phyloP scores from a whole-genome alignment of 2,113 vertebrate species.

The Caloenas nicobarica region DNA sequence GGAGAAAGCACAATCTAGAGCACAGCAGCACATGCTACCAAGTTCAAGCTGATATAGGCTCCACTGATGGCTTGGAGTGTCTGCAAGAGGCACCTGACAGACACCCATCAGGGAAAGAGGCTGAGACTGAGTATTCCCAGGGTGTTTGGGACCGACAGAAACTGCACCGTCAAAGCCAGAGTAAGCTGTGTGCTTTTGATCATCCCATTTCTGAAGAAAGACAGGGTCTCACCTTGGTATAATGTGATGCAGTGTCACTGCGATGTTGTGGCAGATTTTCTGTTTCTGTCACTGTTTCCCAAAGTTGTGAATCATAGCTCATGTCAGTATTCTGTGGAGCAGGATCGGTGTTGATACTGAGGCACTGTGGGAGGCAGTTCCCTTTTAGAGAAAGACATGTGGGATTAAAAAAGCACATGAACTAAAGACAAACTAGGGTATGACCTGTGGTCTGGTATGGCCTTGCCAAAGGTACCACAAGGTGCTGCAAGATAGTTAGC shows the following conservation, averaged over 20 bases:
- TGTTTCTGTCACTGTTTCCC: neutral
- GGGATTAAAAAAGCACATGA: neutral
- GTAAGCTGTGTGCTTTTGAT: neutral
- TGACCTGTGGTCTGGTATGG: neutral
- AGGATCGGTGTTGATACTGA: neutral
- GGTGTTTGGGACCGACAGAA: neutral
- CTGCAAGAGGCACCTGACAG: neutral
- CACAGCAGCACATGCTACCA: neutral
- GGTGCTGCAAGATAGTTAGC: neutral
- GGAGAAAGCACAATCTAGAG: neutral
- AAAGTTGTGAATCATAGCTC: neutral
- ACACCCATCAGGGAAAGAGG: neutral
- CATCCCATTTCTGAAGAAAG: neutral
- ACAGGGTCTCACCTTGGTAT: neutral
- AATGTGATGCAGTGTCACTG: neutral
- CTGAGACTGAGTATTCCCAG: neutral
- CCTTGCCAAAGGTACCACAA: neutral
- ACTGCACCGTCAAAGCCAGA: neutral
- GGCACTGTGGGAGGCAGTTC: neutral
- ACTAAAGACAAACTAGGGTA: neutral
- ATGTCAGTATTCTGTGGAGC: neutral
- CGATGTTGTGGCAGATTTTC: neutral
- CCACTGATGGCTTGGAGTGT: neutral
- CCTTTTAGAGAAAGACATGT: neutral
- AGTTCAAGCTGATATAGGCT: neutral